These are phyloP conservation scores for Noctua fimbriata DNA, from an alignment of 2,888 invertebrate genomes.

Conservation along the genomic window DNA sequence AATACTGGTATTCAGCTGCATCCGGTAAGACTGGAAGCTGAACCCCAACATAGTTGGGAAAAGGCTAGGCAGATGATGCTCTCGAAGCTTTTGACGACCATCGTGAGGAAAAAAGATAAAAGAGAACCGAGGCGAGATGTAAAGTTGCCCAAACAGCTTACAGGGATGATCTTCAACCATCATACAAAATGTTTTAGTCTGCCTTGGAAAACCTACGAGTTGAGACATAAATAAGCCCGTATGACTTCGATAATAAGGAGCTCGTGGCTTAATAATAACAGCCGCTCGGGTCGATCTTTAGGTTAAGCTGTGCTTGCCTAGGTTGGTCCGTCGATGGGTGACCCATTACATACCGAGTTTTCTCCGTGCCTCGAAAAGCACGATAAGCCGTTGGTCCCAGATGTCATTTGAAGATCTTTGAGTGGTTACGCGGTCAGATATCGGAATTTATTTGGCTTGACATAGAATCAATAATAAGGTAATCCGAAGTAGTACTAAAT, in stretches of 20 bases:
- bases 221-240: not conserved
- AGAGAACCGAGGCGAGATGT: not conserved
- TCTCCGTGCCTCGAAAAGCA: not conserved
- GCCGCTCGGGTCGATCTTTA: not conserved
- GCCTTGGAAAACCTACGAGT: not conserved
- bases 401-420: not conserved
- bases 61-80: too few relatives aligned
- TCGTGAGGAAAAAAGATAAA: not conserved
- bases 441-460: too few relatives aligned
- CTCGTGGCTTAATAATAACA: not conserved
- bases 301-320: too few relatives aligned
- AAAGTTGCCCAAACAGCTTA: not conserved
- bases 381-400: not conserved
- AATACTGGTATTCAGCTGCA: too few relatives aligned
- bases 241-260: not conserved
- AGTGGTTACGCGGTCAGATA: too few relatives aligned
- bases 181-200: not conserved
- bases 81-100: not conserved
- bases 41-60: too few relatives aligned
- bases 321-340: not conserved
- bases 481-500: too few relatives aligned
- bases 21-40: too few relatives aligned
- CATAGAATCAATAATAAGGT: too few relatives aligned
- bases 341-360: not conserved
- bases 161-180: not conserved